These are phyloP conservation scores for Drosophila albomicans DNA, from an alignment of 1,140 invertebrate genomes.

Conservation along the genomic window DNA sequence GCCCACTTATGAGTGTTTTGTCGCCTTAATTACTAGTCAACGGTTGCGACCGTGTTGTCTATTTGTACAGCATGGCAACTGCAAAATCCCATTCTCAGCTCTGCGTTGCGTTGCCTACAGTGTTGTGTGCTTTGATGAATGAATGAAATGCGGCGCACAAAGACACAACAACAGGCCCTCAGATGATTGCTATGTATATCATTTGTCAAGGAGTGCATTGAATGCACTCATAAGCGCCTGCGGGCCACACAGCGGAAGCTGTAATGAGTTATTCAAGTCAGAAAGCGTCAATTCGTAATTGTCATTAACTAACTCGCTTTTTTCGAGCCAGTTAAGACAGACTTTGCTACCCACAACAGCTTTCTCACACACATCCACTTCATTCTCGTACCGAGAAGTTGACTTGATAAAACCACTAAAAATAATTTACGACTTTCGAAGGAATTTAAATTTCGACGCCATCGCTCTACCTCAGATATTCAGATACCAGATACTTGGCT, in stretches of 20 bases:
- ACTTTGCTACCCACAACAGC: conserved; percentile 40
- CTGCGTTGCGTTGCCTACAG: conserved; percentile 26
- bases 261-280: conserved; percentile 77
- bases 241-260: conserved; percentile 71
- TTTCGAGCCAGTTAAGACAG: conserved; percentile 23
- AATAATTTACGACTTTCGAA: conserved; percentile 81
- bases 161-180: background rate
- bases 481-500: conserved; percentile 23
- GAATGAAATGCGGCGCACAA: conserved; percentile 58
- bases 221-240: conserved; percentile 58
- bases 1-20: conserved; percentile 70
- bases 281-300: conserved; percentile 56
- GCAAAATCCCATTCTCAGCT: conserved; percentile 30
- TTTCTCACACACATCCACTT: conserved; percentile 38
- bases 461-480: conserved; percentile 45
- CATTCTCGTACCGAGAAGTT: conserved; percentile 43
- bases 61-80: conserved; percentile 66
- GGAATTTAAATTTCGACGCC: conserved; percentile 82
- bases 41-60: conserved; percentile 44
- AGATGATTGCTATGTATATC: conserved; percentile 66
- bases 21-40: conserved; percentile 77
- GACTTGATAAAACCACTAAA: conserved; percentile 81
- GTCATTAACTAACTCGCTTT: conserved; percentile 62
- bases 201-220: conserved; percentile 79
- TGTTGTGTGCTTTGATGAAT: conserved; percentile 60